Conservation (phyloP, 1,140 invertebrate genomes). For the Drosophila tropicalis region DNA sequence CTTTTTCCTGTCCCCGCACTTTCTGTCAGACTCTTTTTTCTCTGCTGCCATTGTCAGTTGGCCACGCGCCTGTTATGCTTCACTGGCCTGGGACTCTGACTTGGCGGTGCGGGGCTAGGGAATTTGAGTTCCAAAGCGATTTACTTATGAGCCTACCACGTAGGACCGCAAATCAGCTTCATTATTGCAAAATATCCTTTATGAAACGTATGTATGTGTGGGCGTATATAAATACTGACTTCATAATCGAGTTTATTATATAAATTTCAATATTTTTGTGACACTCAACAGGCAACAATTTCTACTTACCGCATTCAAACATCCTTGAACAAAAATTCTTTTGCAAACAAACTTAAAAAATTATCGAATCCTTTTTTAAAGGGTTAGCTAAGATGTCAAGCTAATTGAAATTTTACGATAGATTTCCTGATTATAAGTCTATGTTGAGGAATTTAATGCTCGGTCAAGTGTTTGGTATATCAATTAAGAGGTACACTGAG, state of each 20-base stretch:
- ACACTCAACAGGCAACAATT: neutral
- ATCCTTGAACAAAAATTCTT: too few species aligned
- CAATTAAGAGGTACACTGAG: slow-evolving; percentile 7
- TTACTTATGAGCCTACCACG: slow-evolving; percentile 56
- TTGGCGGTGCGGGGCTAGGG: slow-evolving; percentile 22
- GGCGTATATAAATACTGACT: neutral
- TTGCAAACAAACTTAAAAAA: too few species aligned
- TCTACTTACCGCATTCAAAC: neutral
- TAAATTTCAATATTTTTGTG: neutral
- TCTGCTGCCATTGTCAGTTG: slow-evolving; percentile 75
- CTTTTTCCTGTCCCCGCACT: neutral
- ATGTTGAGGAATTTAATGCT: slow-evolving; percentile 18
- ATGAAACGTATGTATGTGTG: neutral
- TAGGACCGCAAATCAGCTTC: slow-evolving; percentile 61
- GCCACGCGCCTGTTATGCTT: slow-evolving; percentile 72
- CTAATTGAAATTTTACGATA: neutral
- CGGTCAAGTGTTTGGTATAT: slow-evolving; percentile 9
- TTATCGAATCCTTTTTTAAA: too few species aligned
- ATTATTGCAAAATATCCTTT: slow-evolving; percentile 24
- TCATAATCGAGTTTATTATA: slow-evolving; percentile 9
- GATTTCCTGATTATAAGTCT: neutral
- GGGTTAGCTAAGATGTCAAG: neutral
- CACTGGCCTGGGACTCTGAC: slow-evolving; percentile 30
- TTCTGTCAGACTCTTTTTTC: slow-evolving; percentile 11
- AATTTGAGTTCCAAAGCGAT: slow-evolving; percentile 44